Evolutionary conservation across 2,113 vertebrate species (phyloP).

Genomic region (Python bivittatus): DNA sequence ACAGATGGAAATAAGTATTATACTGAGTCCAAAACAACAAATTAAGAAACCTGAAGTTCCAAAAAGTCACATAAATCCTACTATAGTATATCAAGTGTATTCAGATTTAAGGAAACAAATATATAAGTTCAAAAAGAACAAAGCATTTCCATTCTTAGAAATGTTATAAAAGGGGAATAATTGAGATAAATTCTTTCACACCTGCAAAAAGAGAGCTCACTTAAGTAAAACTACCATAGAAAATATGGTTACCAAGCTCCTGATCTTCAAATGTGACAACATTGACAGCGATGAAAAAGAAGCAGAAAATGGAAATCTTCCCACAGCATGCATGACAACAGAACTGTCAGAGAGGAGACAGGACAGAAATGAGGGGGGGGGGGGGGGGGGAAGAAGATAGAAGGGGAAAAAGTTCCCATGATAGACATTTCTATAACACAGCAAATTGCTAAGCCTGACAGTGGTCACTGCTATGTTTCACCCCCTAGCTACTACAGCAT

Average conservation of each 20-base stretch:
- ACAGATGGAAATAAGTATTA: neutral
- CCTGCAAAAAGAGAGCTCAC: neutral
- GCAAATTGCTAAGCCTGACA: conserved; percentile 27
- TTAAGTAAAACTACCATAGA: conserved; percentile 9
- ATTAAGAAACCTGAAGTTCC: neutral
- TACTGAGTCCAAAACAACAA: neutral
- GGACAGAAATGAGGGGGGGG: neutral
- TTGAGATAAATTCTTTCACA: neutral
- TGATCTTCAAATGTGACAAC: conserved; percentile 23
- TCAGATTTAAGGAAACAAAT: neutral
- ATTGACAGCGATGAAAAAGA: conserved; percentile 16
- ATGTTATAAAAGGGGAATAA: neutral
- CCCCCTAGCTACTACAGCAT: neutral
- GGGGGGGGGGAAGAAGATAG: conserved; percentile 2
- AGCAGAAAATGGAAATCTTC: neutral
- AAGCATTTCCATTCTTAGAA: neutral
- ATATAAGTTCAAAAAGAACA: neutral
- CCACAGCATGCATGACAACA: conserved; percentile 3
- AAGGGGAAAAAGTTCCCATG: conserved; percentile 3
- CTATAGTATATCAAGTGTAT: neutral
- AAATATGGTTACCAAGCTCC: neutral
- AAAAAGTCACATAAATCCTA: neutral
- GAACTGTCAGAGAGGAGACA: conserved; percentile 20
- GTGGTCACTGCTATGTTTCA: conserved; percentile 12
- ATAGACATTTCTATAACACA: conserved; percentile 17